These are phyloP conservation scores for Drosophila quinaria DNA, from an alignment of 2,888 invertebrate genomes.

Conservation along the genomic window DNA sequence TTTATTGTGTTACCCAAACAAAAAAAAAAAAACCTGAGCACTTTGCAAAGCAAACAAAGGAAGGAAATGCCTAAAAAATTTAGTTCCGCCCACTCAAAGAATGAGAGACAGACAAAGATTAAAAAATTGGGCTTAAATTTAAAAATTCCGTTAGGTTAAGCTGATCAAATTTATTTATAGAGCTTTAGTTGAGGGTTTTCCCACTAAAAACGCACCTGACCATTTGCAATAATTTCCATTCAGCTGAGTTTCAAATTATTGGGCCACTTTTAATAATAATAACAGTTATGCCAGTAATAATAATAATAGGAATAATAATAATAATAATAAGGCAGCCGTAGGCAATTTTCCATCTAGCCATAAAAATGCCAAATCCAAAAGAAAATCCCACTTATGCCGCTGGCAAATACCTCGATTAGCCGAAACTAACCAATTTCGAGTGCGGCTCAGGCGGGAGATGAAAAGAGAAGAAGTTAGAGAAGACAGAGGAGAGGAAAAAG, in stretches of 20 bases:
- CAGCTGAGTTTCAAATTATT: slow-evolving; percentile 51
- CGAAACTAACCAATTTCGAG: slow-evolving; percentile 73
- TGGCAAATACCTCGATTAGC: slow-evolving; percentile 76
- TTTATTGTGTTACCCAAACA: neutral
- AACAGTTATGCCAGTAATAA: slow-evolving; percentile 48
- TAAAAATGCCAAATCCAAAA: slow-evolving; percentile 56
- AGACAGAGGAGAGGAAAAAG: neutral
- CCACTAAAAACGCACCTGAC: slow-evolving; percentile 1
- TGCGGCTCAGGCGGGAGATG: neutral
- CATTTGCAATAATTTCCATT: slow-evolving; percentile 52
- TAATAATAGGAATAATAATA: slow-evolving; percentile 38
- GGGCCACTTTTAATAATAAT: slow-evolving; percentile 40
- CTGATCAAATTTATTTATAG: neutral
- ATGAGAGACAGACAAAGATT: neutral
- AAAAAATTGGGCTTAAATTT: slow-evolving; percentile 5
- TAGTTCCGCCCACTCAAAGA: slow-evolving; percentile 7
- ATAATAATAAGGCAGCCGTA: slow-evolving; percentile 49
- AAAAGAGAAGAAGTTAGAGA: neutral
- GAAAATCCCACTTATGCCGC: slow-evolving; percentile 63
- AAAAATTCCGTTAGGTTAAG: neutral
- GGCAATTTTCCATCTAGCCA: slow-evolving; percentile 60
- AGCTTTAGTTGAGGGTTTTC: neutral
- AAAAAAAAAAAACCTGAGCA: slow-evolving; percentile 14
- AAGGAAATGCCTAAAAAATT: slow-evolving; percentile 15
- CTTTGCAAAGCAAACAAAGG: slow-evolving; percentile 33